A percentile compares a stretch with the other conserved stretches of the same genome.
Conservation (phyloP, 1,140 invertebrate genomes). For the Papilio helenus region DNA sequence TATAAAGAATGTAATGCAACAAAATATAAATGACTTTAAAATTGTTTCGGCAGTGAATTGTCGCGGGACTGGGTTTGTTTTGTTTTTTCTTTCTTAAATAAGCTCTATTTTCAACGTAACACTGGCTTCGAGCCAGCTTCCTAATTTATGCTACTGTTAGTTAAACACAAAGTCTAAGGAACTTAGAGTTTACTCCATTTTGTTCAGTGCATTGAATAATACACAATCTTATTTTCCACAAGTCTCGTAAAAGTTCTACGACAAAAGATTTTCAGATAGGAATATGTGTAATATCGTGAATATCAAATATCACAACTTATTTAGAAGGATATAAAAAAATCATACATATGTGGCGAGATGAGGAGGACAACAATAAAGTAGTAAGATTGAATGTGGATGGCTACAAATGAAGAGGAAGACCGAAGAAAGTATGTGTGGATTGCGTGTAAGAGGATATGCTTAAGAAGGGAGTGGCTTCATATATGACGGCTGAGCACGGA, state of each 20-base stretch:
- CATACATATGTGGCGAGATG: too few relatives aligned
- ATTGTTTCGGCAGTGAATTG: conserved; percentile 24
- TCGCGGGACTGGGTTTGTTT: neutral
- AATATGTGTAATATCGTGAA: neutral
- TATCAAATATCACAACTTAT: neutral
- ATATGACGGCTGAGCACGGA: too few relatives aligned
- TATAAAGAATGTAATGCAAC: neutral
- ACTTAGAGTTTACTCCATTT: neutral
- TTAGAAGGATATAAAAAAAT: too few relatives aligned
- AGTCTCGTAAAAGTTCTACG: neutral
- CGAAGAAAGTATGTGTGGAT: too few relatives aligned
- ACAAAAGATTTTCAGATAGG: neutral
- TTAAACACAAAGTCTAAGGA: conserved; percentile 8
- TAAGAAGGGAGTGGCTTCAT: too few relatives aligned
- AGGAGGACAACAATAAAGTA: too few relatives aligned
- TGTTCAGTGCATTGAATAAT: neutral
- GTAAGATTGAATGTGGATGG: too few relatives aligned
- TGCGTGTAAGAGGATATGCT: too few relatives aligned
- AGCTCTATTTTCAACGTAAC: conserved; percentile 17
- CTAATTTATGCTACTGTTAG: conserved; percentile 8
- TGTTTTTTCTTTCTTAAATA: conserved; percentile 14
- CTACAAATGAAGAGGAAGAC: too few relatives aligned
- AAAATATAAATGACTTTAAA: conserved; percentile 1
- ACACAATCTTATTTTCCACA: neutral
- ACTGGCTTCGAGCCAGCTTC: conserved; percentile 10